Percentiles rank a stretch among this genome's conserved stretches.
These are phyloP conservation scores for Procavia capensis DNA, from an alignment of 2,113 vertebrate genomes.

Conservation along the genomic window DNA sequence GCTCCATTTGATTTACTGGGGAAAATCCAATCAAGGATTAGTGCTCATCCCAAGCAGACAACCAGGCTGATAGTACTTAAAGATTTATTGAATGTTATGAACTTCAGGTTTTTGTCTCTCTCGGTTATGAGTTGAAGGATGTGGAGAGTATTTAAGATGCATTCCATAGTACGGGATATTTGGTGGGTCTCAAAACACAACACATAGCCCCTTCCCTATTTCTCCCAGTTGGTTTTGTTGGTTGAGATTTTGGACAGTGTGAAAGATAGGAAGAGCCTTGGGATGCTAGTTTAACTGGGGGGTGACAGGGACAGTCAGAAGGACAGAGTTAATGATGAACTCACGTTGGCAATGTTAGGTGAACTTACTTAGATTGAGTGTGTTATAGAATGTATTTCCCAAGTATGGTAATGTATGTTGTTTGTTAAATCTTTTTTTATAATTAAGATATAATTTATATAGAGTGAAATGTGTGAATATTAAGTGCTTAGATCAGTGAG, in stretches of 20 bases:
- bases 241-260: background rate
- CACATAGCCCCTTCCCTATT: background rate
- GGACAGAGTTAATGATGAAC: background rate
- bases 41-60: slow-evolving; percentile 59
- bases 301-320: background rate
- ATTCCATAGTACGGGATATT: background rate
- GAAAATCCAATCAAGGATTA: slow-evolving; percentile 71
- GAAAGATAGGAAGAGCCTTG: background rate
- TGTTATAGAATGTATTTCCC: background rate
- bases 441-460: background rate
- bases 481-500: background rate
- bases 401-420: background rate
- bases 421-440: background rate
- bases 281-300: background rate
- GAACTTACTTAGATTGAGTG: background rate
- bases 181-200: background rate
- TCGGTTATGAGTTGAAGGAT: slow-evolving; percentile 23
- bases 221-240: background rate
- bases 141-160: background rate
- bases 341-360: background rate
- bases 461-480: background rate
- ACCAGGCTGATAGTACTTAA: slow-evolving; percentile 53
- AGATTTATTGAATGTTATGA: slow-evolving; percentile 64
- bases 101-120: slow-evolving; percentile 15
- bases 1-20: slow-evolving; percentile 70